A percentile compares a stretch with the other conserved stretches of the same genome.
phyloP scores from a whole-genome alignment of 92 coral and sea anemone species.

The Plumapathes pennacea region DNA sequence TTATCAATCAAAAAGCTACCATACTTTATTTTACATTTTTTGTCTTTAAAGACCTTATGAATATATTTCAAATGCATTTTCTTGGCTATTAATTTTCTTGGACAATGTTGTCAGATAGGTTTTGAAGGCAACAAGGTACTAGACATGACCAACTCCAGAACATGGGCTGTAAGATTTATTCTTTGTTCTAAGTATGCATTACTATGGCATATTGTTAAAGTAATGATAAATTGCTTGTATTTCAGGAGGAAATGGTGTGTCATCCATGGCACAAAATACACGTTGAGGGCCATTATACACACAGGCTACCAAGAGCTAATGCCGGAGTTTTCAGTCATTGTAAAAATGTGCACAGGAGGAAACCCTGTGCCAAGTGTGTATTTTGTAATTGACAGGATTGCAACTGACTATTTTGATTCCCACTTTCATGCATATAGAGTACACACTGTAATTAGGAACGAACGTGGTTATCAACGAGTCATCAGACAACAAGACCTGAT shows the following conservation, averaged over 20 bases:
- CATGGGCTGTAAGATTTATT: too few species aligned
- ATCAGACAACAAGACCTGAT: neutral
- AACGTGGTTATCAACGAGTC: neutral
- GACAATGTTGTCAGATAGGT: too few species aligned
- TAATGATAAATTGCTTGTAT: too few species aligned
- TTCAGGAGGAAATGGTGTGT: constrained; percentile 1
- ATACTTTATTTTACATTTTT: too few species aligned
- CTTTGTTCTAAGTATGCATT: too few species aligned
- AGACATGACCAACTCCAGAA: too few species aligned
- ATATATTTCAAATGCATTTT: too few species aligned
- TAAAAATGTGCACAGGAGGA: neutral
- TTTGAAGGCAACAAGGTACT: too few species aligned
- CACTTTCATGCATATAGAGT: constrained; percentile 1
- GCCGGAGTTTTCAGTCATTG: neutral
- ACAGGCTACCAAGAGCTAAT: neutral
- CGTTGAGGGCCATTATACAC: neutral
- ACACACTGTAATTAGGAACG: neutral
- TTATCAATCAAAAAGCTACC: too few species aligned
- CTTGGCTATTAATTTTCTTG: too few species aligned
- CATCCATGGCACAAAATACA: constrained; percentile 4
- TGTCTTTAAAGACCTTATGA: too few species aligned
- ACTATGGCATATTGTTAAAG: too few species aligned
- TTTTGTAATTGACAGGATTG: neutral
- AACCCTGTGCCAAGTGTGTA: neutral
- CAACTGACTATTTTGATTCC: constrained; percentile 6